Percentiles rank a stretch among this genome's conserved stretches.
phyloP scores from a whole-genome alignment of 2,888 invertebrate species.

The Vanessa cardui region DNA sequence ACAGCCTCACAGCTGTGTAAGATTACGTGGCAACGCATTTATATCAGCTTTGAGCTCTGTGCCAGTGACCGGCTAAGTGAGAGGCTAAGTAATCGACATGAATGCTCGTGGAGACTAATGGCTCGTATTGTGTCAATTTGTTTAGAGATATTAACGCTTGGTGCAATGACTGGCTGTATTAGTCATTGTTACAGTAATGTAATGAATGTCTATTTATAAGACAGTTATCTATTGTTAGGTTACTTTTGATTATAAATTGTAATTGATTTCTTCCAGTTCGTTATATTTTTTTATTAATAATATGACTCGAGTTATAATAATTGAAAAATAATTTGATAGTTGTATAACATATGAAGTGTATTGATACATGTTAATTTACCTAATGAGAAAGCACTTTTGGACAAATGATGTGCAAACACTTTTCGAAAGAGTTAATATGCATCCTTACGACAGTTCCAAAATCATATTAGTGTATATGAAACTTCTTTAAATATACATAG shows the following conservation, averaged over 20 bases:
- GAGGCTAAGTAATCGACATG: constrained; percentile 22
- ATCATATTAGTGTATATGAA: too few relatives aligned
- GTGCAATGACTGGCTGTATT: constrained; percentile 9
- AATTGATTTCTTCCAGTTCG: not conserved
- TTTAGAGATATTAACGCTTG: constrained; percentile 10
- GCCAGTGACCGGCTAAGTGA: constrained; percentile 39
- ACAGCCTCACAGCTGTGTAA: constrained; percentile 18
- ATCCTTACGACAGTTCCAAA: too few relatives aligned
- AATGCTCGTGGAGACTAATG: constrained; percentile 23
- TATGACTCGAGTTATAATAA: too few relatives aligned
- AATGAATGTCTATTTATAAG: not conserved
- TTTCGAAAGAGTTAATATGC: too few relatives aligned
- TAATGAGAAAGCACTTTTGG: too few relatives aligned
- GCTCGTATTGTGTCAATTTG: constrained; percentile 24
- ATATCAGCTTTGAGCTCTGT: constrained; percentile 27
- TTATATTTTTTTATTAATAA: not conserved
- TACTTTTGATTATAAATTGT: not conserved
- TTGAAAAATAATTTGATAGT: too few relatives aligned
- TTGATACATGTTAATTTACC: too few relatives aligned
- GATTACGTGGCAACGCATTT: constrained; percentile 25
- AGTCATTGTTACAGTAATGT: constrained; percentile 15
- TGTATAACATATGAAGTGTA: too few relatives aligned
- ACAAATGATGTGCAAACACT: too few relatives aligned
- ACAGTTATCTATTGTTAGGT: not conserved
- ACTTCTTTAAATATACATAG: too few relatives aligned